Evolutionary conservation across 2,113 vertebrate species (phyloP).

Genomic region (Smithornis capensis): DNA sequence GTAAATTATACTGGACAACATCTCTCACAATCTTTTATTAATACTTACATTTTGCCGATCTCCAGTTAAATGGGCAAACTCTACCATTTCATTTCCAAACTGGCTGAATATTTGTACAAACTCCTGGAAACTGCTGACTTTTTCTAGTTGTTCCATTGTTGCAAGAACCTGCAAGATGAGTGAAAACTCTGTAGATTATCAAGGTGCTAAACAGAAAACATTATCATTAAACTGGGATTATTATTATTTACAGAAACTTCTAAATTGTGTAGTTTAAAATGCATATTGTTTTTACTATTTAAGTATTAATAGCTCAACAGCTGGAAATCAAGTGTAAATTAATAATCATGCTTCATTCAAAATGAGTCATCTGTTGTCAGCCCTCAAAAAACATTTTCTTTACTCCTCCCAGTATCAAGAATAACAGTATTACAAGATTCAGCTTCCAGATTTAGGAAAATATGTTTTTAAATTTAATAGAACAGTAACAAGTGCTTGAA

Average conservation of each 20-base stretch:
- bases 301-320: not conserved
- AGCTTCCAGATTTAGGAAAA: not conserved
- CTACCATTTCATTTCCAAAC: constrained; percentile 99
- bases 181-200: not conserved
- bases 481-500: not conserved
- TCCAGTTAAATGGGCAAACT: constrained; percentile 98
- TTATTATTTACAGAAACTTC: not conserved
- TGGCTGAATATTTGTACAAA: constrained; percentile 99
- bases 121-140: constrained; percentile 96
- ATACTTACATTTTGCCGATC: constrained; percentile 95
- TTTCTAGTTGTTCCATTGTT: constrained; percentile 94
- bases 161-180: constrained; percentile 84
- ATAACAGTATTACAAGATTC: not conserved
- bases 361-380: not conserved
- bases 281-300: not conserved
- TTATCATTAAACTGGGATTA: not conserved
- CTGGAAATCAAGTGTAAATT: not conserved
- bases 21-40: not conserved
- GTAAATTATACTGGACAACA: not conserved
- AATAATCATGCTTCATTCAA: not conserved
- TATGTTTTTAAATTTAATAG: not conserved
- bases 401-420: not conserved
- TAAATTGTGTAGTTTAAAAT: not conserved
- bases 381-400: not conserved
- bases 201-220: not conserved